Percentiles rank a stretch among this genome's conserved stretches.
phyloP scores from a whole-genome alignment of 1,140 invertebrate genomes.

The Listronotus oregonensis region DNA sequence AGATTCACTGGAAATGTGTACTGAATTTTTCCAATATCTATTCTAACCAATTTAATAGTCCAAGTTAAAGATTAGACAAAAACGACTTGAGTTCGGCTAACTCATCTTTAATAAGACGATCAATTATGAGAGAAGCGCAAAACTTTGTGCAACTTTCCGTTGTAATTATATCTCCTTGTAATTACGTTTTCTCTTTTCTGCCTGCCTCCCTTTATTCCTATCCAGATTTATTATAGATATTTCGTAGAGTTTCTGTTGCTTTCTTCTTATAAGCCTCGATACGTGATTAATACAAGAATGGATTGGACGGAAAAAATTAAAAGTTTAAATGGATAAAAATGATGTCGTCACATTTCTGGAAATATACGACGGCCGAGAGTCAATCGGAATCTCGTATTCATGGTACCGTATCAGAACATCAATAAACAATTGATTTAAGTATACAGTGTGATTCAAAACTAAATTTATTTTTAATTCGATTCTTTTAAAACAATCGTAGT shows the following conservation, averaged over 20 bases:
- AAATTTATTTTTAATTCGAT: too few relatives aligned
- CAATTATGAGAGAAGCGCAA: conserved; percentile 54
- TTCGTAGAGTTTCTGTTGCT: conserved; percentile 37
- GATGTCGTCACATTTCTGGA: too few relatives aligned
- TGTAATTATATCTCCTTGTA: conserved; percentile 56
- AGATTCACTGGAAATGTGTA: too few relatives aligned
- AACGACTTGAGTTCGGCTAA: conserved; percentile 47
- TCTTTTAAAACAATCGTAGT: too few relatives aligned
- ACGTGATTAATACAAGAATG: conserved; percentile 27
- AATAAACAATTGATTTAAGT: too few relatives aligned
- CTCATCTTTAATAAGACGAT: conserved; percentile 58
- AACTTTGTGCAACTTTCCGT: conserved; percentile 55
- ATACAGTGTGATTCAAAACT: too few relatives aligned
- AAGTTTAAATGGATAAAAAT: background rate
- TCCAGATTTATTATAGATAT: conserved; percentile 47
- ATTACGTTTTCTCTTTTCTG: conserved; percentile 45
- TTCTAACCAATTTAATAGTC: conserved; percentile 21
- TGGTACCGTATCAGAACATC: too few relatives aligned
- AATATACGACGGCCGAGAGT: too few relatives aligned
- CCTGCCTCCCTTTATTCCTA: conserved; percentile 44
- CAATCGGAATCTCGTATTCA: too few relatives aligned
- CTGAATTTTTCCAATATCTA: too few relatives aligned
- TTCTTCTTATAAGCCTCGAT: conserved; percentile 17
- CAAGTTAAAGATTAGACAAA: conserved; percentile 47
- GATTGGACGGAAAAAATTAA: background rate